Evolutionary conservation across 2,113 vertebrate species (phyloP).

Genomic region (Dasyornis broadbenti): DNA sequence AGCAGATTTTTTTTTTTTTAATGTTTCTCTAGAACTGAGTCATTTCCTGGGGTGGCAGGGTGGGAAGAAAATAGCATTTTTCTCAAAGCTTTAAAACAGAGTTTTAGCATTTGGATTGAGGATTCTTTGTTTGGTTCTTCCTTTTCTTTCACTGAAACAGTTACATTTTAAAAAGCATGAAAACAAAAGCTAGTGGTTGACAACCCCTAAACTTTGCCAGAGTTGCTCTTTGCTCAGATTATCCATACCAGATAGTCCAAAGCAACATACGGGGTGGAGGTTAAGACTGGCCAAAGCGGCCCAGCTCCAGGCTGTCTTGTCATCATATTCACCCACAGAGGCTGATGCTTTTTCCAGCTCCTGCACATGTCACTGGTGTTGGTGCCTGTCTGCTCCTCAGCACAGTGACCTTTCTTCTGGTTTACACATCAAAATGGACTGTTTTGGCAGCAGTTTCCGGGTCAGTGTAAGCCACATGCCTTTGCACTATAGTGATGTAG

Average conservation of each 20-base stretch:
- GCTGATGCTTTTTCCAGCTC: slow-evolving; percentile 40
- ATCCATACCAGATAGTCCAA: neutral
- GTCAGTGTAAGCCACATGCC: neutral
- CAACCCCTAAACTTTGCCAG: neutral
- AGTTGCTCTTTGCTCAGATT: neutral
- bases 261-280: neutral
- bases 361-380: neutral
- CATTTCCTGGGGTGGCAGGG: slow-evolving; percentile 44
- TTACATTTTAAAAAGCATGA: neutral
- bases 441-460: neutral
- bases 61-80: neutral
- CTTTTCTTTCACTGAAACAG: neutral
- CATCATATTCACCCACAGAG: neutral
- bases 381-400: neutral
- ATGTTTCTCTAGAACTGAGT: slow-evolving; percentile 51
- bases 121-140: neutral
- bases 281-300: neutral
- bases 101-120: neutral
- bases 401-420: slow-evolving; percentile 29
- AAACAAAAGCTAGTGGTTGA: neutral
- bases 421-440: neutral
- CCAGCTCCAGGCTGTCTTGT: neutral
- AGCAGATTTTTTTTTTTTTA: neutral
- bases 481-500: neutral
- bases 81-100: neutral